Conservation (phyloP, 2,797 vertebrate species). For the Microcaecilia unicolor region DNA sequence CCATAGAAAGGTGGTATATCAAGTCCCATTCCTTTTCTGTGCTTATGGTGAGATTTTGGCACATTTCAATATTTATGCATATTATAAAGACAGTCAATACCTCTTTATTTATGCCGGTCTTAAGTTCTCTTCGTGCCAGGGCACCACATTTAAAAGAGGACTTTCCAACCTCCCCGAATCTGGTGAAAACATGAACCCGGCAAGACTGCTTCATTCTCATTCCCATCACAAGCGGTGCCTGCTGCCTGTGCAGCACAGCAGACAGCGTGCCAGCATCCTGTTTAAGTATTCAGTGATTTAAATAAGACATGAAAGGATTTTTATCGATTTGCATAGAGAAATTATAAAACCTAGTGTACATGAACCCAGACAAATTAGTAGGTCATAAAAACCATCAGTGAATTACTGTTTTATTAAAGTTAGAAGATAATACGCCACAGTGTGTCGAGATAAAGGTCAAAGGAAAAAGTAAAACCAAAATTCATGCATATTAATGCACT, state of each 20-base stretch:
- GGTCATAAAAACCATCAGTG: slow-evolving; percentile 33
- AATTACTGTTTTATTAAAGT: slow-evolving; percentile 40
- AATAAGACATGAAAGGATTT: slow-evolving; percentile 35
- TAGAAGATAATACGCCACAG: slow-evolving; percentile 33
- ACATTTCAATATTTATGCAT: too few species aligned
- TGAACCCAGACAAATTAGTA: slow-evolving; percentile 35
- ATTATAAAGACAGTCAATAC: too few species aligned
- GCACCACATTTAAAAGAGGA: too few species aligned
- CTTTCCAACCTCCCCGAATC: too few species aligned
- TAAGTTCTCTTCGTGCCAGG: too few species aligned
- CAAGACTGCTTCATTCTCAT: too few species aligned
- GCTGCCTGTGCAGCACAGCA: neutral
- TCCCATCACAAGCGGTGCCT: neutral
- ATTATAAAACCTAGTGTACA: slow-evolving; percentile 29
- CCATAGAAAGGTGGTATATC: too few species aligned
- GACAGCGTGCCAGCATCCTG: neutral
- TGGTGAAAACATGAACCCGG: too few species aligned
- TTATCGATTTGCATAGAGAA: slow-evolving; percentile 49
- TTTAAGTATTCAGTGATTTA: slow-evolving; percentile 48
- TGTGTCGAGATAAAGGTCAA: slow-evolving; percentile 52
- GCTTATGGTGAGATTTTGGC: too few species aligned
- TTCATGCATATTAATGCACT: slow-evolving; percentile 34
- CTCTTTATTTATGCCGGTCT: too few species aligned
- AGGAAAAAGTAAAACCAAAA: slow-evolving; percentile 27
- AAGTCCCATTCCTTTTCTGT: too few species aligned